Evolutionary conservation across 2,888 invertebrate species (phyloP).

Genomic region (Trissolcus japonicus): DNA sequence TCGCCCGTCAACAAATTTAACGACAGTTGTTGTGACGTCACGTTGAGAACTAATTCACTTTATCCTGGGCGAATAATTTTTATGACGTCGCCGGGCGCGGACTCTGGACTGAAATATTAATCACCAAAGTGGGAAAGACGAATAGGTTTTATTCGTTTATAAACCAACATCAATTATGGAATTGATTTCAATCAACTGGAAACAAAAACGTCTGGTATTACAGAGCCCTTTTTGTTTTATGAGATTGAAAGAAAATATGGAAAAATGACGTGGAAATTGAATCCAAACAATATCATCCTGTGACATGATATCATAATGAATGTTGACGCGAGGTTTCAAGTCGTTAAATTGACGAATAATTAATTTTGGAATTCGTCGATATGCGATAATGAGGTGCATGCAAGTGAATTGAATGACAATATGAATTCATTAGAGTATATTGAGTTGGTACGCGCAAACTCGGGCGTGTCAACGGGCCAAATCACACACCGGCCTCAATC

Average conservation of each 20-base stretch:
- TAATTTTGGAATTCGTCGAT: conserved; percentile 18
- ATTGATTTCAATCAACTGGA: not conserved
- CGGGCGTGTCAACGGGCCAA: conserved; percentile 27
- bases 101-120: conserved; percentile 16
- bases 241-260: too few relatives aligned
- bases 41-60: conserved; percentile 51
- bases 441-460: not conserved
- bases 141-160: conserved; percentile 4
- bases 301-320: conserved; percentile 10
- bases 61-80: conserved; percentile 38
- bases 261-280: not conserved
- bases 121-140: conserved; percentile 18
- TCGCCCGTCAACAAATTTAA: conserved; percentile 50
- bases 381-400: conserved; percentile 16
- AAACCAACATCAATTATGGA: not conserved
- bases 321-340: conserved; percentile 23
- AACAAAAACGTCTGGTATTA: not conserved
- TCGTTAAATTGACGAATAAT: conserved; percentile 25
- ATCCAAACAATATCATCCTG: not conserved
- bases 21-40: conserved; percentile 43
- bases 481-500: conserved; percentile 21
- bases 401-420: conserved; percentile 29
- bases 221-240: not conserved
- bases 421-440: conserved; percentile 41
- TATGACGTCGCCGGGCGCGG: conserved; percentile 7